These are phyloP conservation scores for Hippocampus mohnikei DNA, from an alignment of 2,113 vertebrate genomes.

Conservation along the genomic window DNA sequence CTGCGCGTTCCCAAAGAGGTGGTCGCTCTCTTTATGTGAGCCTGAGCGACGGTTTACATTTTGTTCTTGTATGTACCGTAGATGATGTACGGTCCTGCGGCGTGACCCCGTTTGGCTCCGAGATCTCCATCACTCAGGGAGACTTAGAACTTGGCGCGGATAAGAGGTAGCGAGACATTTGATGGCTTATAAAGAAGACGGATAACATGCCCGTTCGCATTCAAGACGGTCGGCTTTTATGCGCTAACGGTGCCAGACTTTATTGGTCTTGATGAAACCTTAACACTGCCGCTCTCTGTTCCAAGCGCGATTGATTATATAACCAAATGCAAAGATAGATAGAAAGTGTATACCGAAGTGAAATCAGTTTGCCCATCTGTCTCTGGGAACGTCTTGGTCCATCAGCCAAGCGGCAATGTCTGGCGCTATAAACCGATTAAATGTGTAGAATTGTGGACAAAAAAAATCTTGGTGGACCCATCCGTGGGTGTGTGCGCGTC, in stretches of 20 bases:
- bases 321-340: constrained; percentile 29
- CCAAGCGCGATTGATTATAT: constrained; percentile 47
- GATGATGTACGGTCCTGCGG: constrained; percentile 18
- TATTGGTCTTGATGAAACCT: constrained; percentile 33
- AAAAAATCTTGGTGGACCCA: constrained; percentile 35
- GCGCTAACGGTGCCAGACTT: constrained; percentile 7
- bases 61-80: background rate
- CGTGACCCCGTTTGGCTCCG: constrained; percentile 39
- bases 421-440: constrained; percentile 44
- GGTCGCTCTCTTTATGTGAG: constrained; percentile 2
- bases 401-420: constrained; percentile 43
- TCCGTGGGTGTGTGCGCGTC: constrained; percentile 31
- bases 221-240: constrained; percentile 30
- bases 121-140: constrained; percentile 30
- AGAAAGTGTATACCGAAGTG: constrained; percentile 15
- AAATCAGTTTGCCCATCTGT: constrained; percentile 51
- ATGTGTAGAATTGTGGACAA: constrained; percentile 49
- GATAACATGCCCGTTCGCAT: constrained; percentile 23
- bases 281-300: constrained; percentile 22
- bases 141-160: constrained; percentile 23
- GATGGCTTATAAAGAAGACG: constrained; percentile 33
- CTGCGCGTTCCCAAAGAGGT: constrained; percentile 16
- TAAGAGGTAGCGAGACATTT: constrained; percentile 22
- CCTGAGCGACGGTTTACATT: constrained; percentile 21
- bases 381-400: constrained; percentile 30